Base-by-base conservation (phyloP, 2,888 invertebrate species). In the Dolichomitus sp. region DNA sequence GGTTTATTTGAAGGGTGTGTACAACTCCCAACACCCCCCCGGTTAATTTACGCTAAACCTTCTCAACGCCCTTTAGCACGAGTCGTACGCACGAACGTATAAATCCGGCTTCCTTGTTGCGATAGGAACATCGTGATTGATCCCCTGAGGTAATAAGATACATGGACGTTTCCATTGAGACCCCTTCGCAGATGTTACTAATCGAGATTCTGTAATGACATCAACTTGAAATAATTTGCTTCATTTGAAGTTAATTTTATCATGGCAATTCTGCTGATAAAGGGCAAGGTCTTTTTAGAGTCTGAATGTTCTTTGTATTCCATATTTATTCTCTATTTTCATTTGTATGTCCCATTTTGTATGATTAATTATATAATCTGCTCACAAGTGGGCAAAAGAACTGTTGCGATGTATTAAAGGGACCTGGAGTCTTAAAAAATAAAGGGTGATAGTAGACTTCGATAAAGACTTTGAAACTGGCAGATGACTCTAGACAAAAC, bases 1-100 rank as follows among this genome's bases (percentile, higher is more conserved):
- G 80, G 80, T 77, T 27, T 80, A 33, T 83, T 76, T 75, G 42
- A 70, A 68, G 76, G 66, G 52, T 40, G 70, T 17, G 79, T 19
- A 42, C 69, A 79, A 57, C 42, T 9, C 70, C 33, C 42, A 9
- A 69, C 30, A 37, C 7, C 4, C 69, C 42, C 70, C 66, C 33
- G 59, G 48, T 40, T 61, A 12, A 27, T 33, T 61, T 48, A 57
- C 23, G 59, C 19, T 68, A 69, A 82, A 74, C 75, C 76, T 40
- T 57, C 69, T 65, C 65, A 80, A 83, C 77, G 83, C 73, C 69
- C 73, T 77, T 80, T 77, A 30, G 73, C 83, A 80, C 80, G 83
- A 77, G 57, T 76, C 83, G 27, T 45, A 14, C 54, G 63, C 80
- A 80, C 83, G 80, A 83, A 68, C 80, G 17, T 42, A 63, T 61